These are phyloP conservation scores for Podarcis muralis DNA, from an alignment of 2,113 vertebrate genomes.

Conservation along the genomic window DNA sequence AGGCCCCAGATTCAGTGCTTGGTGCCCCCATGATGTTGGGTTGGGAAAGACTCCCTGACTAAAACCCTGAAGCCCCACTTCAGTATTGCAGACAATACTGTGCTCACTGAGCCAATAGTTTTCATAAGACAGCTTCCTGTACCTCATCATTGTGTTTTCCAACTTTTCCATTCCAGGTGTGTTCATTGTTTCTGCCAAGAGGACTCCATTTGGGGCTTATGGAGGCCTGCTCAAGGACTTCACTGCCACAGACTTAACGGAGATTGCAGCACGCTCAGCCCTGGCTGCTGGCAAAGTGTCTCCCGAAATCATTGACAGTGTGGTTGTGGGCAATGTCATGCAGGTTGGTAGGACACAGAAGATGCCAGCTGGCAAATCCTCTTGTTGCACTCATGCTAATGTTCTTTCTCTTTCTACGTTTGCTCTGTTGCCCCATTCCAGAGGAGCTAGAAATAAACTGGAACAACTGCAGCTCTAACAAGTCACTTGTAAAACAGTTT, in stretches of 20 bases:
- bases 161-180: slow-evolving; percentile 78
- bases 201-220: slow-evolving; percentile 91
- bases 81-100: too few species aligned
- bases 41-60: not conserved
- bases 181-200: slow-evolving; percentile 92
- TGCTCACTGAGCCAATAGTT: too few species aligned
- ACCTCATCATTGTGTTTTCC: not conserved
- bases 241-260: slow-evolving; percentile 87
- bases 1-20: not conserved
- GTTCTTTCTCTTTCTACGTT: not conserved
- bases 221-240: slow-evolving; percentile 91
- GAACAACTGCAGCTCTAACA: not conserved
- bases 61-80: not conserved
- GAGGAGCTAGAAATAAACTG: slow-evolving; percentile 14
- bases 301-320: slow-evolving; percentile 88
- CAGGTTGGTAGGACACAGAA: slow-evolving; percentile 78
- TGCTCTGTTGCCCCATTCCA: not conserved
- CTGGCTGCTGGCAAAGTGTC: slow-evolving; percentile 85
- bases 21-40: not conserved
- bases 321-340: slow-evolving; percentile 90
- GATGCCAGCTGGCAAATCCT: accelerated
- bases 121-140: too few species aligned
- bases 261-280: slow-evolving; percentile 86
- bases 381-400: accelerated
- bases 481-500: too few species aligned